phyloP scores from a whole-genome alignment of 2,888 invertebrate species.

The Drosophila imparisetae region DNA sequence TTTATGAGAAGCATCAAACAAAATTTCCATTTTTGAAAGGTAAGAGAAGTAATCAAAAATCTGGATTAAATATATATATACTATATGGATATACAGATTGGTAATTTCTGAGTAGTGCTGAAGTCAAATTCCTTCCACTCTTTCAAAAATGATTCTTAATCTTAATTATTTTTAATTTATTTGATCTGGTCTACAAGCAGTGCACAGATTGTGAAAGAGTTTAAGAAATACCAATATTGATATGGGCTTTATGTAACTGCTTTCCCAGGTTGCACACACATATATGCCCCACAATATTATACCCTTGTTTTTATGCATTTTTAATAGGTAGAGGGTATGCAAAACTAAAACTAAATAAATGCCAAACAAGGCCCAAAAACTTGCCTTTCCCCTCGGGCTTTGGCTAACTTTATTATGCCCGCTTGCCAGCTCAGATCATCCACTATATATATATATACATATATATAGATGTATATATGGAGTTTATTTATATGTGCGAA shows the following conservation, averaged over 20 bases:
- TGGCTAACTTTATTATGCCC: conserved; percentile 73
- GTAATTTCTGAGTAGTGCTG: background rate
- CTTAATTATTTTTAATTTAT: too few species aligned
- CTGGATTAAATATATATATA: background rate
- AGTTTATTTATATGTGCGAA: background rate
- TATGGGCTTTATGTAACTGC: background rate
- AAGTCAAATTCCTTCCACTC: background rate
- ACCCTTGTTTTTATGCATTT: background rate
- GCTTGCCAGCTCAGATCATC: conserved; percentile 37
- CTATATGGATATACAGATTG: background rate
- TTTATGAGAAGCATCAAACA: background rate
- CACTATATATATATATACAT: conserved; percentile 21
- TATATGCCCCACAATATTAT: background rate
- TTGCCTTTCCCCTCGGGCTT: conserved; percentile 38
- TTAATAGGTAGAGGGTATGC: conserved; percentile 4
- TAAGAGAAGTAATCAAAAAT: too few species aligned
- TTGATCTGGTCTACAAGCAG: too few species aligned
- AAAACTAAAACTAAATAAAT: conserved; percentile 80
- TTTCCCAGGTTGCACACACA: background rate
- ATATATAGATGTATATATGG: conserved; percentile 1
- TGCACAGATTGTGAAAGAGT: background rate
- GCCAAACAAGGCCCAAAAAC: conserved; percentile 75
- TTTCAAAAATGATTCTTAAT: background rate
- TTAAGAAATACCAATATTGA: background rate
- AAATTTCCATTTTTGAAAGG: background rate